phyloP scores from a whole-genome alignment of 2,888 invertebrate genomes.

The Andrena praecox region DNA sequence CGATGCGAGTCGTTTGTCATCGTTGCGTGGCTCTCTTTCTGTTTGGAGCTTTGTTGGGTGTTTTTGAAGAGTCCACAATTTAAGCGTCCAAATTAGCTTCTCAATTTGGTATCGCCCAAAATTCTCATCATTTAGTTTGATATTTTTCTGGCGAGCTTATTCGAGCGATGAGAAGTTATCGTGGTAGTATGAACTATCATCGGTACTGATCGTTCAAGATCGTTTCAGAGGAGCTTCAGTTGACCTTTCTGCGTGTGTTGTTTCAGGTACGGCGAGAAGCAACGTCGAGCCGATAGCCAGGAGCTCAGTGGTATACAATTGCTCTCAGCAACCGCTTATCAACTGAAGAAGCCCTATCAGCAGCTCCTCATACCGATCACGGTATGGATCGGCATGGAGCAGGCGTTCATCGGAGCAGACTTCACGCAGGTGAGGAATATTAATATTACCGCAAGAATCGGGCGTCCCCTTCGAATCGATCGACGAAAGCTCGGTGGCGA shows the following conservation, averaged over 20 bases:
- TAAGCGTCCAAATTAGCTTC: too few species aligned
- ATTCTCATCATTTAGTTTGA: too few species aligned
- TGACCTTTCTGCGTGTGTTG: not conserved
- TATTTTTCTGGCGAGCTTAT: not conserved
- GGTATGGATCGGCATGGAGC: conserved; percentile 98
- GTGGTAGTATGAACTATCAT: not conserved
- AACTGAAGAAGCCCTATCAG: conserved; percentile 96
- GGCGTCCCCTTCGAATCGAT: too few species aligned
- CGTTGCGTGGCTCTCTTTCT: too few species aligned
- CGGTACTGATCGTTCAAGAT: not conserved
- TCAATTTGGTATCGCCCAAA: too few species aligned
- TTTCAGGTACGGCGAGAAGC: conserved; percentile 93
- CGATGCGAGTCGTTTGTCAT: too few species aligned
- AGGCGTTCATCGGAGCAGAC: conserved; percentile 97
- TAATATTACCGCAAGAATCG: too few species aligned
- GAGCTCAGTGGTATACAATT: conserved; percentile 93
- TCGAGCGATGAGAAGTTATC: not conserved
- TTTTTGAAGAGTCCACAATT: too few species aligned
- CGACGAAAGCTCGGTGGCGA: too few species aligned
- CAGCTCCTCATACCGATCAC: conserved; percentile 97
- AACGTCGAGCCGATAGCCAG: conserved; percentile 90
- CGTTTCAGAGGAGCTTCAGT: not conserved
- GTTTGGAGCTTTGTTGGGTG: too few species aligned
- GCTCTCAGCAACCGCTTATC: conserved; percentile 94
- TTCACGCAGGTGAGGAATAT: conserved; percentile 90